These are phyloP conservation scores for Wiebesia pumilae DNA, from an alignment of 1,140 invertebrate species.

Conservation along the genomic window DNA sequence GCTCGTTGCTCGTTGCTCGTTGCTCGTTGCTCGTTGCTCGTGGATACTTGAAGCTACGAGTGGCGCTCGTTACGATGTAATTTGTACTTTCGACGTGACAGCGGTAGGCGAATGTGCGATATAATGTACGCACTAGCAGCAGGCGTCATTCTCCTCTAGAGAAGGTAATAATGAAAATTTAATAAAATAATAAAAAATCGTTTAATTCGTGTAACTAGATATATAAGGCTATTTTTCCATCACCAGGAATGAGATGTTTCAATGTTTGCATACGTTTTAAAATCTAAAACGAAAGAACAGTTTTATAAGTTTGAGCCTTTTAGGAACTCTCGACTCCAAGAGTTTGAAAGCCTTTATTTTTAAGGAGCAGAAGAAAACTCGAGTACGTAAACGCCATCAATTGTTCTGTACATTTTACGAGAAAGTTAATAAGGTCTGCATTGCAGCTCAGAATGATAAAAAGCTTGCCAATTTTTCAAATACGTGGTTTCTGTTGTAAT, in stretches of 20 bases:
- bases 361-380: not conserved
- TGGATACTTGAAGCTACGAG: not conserved
- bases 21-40: not conserved
- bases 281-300: not conserved
- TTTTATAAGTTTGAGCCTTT: not conserved
- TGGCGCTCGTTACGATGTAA: not conserved
- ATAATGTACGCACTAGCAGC: not conserved
- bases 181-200: too few relatives aligned
- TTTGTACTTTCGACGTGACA: not conserved
- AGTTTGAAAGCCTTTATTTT: not conserved
- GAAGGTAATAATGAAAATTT: too few relatives aligned
- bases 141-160: not conserved
- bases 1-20: too few relatives aligned
- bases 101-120: too few relatives aligned
- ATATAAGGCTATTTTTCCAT: not conserved
- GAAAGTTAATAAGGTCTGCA: not conserved
- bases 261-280: not conserved
- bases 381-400: not conserved
- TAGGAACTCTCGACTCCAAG: not conserved
- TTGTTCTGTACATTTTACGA: not conserved
- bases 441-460: too few relatives aligned
- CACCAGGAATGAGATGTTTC: not conserved
- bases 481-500: too few relatives aligned
- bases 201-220: too few relatives aligned
- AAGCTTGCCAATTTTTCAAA: too few relatives aligned